A percentile compares a stretch with the other conserved stretches of the same genome.
These are phyloP conservation scores for Lasioglossum pauxillum DNA, from an alignment of 2,888 invertebrate species.

Conservation along the genomic window DNA sequence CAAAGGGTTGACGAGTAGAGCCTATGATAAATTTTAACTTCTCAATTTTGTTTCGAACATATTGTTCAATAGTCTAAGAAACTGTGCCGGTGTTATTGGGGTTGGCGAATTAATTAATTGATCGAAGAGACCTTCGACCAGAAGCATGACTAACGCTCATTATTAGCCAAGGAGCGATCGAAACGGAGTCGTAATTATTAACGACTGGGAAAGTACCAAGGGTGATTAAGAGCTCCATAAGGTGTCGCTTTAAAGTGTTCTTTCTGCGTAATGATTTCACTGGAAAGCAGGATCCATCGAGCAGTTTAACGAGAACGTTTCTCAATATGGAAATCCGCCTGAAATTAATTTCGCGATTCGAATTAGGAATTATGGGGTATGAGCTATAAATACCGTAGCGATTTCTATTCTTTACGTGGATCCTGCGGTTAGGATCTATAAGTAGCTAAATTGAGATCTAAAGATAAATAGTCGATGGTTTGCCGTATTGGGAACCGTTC, in stretches of 20 bases:
- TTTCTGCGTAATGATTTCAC: constrained; percentile 20
- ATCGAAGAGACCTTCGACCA: background rate
- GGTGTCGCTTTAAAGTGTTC: constrained; percentile 7
- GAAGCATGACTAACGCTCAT: background rate
- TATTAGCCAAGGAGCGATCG: background rate
- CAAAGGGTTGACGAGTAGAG: background rate
- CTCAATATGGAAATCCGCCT: background rate
- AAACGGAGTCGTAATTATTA: constrained; percentile 1
- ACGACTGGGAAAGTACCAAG: constrained; percentile 23
- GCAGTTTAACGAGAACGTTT: constrained; percentile 15
- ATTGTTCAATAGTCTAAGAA: background rate
- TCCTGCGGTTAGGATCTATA: background rate
- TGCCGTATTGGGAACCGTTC: background rate
- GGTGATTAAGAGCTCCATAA: constrained; percentile 27
- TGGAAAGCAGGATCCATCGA: background rate
- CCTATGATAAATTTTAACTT: background rate
- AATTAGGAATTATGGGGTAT: background rate
- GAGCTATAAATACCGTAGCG: background rate
- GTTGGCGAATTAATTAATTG: background rate
- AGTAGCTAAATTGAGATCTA: background rate
- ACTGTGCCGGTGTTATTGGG: background rate
- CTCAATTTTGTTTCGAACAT: background rate
- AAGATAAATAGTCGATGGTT: background rate
- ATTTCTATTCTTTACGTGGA: background rate
- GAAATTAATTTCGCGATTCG: background rate